These are phyloP conservation scores for Oryzias javanicus DNA, from an alignment of 2,113 vertebrate species.

Conservation along the genomic window DNA sequence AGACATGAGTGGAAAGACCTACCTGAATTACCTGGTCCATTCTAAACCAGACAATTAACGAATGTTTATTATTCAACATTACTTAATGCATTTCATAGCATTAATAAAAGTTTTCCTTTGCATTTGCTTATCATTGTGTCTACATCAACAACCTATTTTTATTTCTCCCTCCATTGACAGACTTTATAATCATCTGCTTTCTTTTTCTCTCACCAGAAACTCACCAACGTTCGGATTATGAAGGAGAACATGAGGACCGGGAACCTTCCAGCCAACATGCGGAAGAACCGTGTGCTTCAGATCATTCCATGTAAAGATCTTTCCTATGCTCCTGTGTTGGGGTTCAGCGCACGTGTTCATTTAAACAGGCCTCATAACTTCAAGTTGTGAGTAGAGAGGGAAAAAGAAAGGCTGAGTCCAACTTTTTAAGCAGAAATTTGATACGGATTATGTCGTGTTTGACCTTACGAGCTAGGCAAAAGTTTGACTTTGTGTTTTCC, in stretches of 20 bases:
- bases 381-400: slow-evolving; percentile 8
- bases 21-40: too few relatives aligned
- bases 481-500: slow-evolving; percentile 26
- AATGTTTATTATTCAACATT: too few relatives aligned
- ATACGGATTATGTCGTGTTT: slow-evolving; percentile 19
- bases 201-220: slow-evolving; percentile 77
- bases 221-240: slow-evolving; percentile 97
- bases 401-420: slow-evolving; percentile 7
- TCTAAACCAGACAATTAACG: too few relatives aligned
- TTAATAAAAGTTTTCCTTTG: too few relatives aligned
- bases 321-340: background rate
- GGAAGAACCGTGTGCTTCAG: slow-evolving; percentile 97
- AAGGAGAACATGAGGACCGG: slow-evolving; percentile 98
- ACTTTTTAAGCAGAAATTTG: slow-evolving; percentile 34
- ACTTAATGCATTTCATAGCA: too few relatives aligned
- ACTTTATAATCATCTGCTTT: slow-evolving; percentile 1
- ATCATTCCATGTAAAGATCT: slow-evolving; percentile 92
- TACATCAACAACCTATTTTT: too few relatives aligned
- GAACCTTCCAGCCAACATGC: slow-evolving; percentile 96
- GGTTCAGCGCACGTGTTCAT: too few relatives aligned
- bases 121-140: too few relatives aligned
- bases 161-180: too few relatives aligned
- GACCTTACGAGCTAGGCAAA: slow-evolving; percentile 40
- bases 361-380: slow-evolving; percentile 14
- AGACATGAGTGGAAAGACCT: too few relatives aligned